Conservation (phyloP, 1,140 invertebrate species). For the Lepidostoma basale region DNA sequence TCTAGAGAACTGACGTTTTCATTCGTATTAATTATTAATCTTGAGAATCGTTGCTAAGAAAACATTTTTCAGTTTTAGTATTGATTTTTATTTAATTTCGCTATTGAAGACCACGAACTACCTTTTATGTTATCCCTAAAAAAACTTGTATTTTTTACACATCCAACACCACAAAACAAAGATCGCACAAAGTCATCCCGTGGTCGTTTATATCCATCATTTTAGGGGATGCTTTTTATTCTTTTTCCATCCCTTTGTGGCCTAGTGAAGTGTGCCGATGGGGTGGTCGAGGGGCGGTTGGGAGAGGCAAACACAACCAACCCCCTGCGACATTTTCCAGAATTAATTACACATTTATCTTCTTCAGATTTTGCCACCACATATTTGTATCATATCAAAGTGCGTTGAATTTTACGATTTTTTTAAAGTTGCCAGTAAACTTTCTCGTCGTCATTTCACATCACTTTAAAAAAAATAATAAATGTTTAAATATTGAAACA, state of each 20-base stretch:
- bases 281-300: neutral
- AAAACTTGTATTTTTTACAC: slow-evolving; percentile 29
- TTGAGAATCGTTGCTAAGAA: too few species aligned
- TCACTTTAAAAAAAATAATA: too few species aligned
- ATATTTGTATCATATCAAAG: too few species aligned
- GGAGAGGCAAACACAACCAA: neutral
- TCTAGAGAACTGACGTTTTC: too few species aligned
- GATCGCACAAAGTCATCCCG: slow-evolving; percentile 37
- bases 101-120: neutral
- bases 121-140: slow-evolving; percentile 20
- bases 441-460: too few species aligned
- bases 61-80: too few species aligned
- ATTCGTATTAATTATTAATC: too few species aligned
- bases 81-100: too few species aligned
- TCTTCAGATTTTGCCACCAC: neutral
- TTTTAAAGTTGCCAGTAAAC: too few species aligned
- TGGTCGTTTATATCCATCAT: slow-evolving; percentile 43
- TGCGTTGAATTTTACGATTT: too few species aligned
- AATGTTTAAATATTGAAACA: too few species aligned
- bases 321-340: neutral
- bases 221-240: slow-evolving; percentile 29
- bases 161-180: slow-evolving; percentile 40
- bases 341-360: slow-evolving; percentile 11
- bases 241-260: slow-evolving; percentile 20
- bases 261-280: neutral